These are phyloP conservation scores for Uromys caudimaculatus DNA, from an alignment of 2,797 vertebrate genomes.

Conservation along the genomic window DNA sequence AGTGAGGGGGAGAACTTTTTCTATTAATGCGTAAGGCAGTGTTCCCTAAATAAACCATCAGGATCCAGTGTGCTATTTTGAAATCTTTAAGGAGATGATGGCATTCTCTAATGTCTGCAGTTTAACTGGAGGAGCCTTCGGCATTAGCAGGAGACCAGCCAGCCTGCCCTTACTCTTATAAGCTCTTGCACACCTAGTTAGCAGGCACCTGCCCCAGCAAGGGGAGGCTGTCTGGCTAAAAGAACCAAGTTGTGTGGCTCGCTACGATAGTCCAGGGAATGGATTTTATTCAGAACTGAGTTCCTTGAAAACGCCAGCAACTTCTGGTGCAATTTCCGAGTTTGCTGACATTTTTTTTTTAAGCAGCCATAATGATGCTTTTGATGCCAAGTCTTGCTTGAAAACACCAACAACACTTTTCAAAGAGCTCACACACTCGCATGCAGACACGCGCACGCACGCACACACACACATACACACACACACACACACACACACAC, in stretches of 20 bases:
- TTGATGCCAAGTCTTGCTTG: slow-evolving; percentile 57
- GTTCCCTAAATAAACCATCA: slow-evolving; percentile 40
- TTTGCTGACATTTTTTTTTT: slow-evolving; percentile 69
- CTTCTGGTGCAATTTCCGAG: slow-evolving; percentile 55
- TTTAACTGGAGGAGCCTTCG: background rate
- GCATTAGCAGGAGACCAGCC: background rate
- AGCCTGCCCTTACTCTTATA: background rate
- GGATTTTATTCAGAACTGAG: slow-evolving; percentile 40
- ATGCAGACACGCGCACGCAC: background rate
- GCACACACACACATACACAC: background rate
- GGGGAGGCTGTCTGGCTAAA: background rate
- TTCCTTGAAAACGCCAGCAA: slow-evolving; percentile 43
- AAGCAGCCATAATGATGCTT: slow-evolving; percentile 41
- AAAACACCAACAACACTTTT: slow-evolving; percentile 63
- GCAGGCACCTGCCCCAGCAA: background rate
- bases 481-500: background rate
- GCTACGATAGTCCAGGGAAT: slow-evolving; percentile 22
- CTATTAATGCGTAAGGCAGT: background rate
- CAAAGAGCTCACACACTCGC: background rate
- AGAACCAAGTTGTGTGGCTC: slow-evolving; percentile 48
- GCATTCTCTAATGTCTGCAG: slow-evolving; percentile 29
- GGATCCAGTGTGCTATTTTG: background rate
- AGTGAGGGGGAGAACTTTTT: background rate
- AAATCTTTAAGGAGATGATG: slow-evolving; percentile 60
- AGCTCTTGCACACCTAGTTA: background rate